Evolutionary conservation across 2,888 invertebrate genomes (phyloP), one percentile per base, ranked within the genome.

Genomic region (Drosophila melanocephala): DNA sequence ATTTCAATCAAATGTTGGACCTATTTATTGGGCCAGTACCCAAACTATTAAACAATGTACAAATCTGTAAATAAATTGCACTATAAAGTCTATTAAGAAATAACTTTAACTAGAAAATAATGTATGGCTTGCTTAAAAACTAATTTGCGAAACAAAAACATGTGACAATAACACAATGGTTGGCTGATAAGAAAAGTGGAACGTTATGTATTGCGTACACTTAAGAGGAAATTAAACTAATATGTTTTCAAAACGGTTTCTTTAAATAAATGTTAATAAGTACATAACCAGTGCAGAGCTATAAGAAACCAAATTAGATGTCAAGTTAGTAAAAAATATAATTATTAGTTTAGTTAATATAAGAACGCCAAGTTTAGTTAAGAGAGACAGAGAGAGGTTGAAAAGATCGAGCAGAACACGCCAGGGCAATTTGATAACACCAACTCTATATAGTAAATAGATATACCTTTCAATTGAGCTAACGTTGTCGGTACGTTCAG

Each of bases 401-500:
- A 64, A 61, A 64, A 67, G 30, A 53, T 59, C n/a, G 58, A 76
- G 62, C 62, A 64, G 52, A 66, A 61, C 65, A 79, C 77, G 63
- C 60, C 75, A 81, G 77, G 71, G 72, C 77, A 77, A 77, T 80
- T 76, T 51, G 62, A 66, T 47, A 81, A 72, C 81, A 81, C 63
- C 77, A 81, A 77, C 57, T 75, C 63, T 47, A 47, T 62, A 44
- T 59, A 53, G 26, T 51, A 30, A 44, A 22, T 30, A 19, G 7
- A 59, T 53, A 59, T 94, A 98, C 97, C 97, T 96, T 94, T 99
- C 98, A 80, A 99, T 96, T 73, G 98, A 97, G 83, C 98, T 97
- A 77, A 98, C 97, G 94, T 98, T 98, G 91, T 97, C 97, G 71
- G 96, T 95, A 90, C 96, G 95, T 76, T 95, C 96, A 80, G 95